These are phyloP conservation scores for Monopterus albus DNA, from an alignment of 2,113 vertebrate species.

Conservation along the genomic window DNA sequence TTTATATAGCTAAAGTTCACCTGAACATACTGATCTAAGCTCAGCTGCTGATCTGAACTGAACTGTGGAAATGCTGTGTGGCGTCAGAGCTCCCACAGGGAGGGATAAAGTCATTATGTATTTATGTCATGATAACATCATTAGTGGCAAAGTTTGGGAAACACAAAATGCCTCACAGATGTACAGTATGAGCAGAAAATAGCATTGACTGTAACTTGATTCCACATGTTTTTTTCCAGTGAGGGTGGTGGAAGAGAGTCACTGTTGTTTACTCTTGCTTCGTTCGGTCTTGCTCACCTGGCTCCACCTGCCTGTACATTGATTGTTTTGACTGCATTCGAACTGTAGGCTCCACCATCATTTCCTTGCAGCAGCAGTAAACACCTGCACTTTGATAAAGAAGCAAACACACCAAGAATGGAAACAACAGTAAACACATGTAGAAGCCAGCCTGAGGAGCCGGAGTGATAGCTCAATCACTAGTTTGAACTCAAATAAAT, in stretches of 20 bases:
- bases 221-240: neutral
- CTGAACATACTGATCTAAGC: too few relatives aligned
- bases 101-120: neutral
- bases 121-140: neutral
- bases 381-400: slow-evolving; percentile 1
- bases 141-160: too few relatives aligned
- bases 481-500: too few relatives aligned
- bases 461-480: too few relatives aligned
- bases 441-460: too few relatives aligned
- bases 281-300: neutral
- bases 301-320: neutral
- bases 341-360: neutral
- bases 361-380: neutral
- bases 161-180: neutral
- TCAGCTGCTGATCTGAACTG: too few relatives aligned
- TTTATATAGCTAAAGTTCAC: too few relatives aligned
- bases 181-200: slow-evolving; percentile 1
- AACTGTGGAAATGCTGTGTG: too few relatives aligned
- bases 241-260: neutral
- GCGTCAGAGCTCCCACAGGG: neutral
- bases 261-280: neutral
- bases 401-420: neutral
- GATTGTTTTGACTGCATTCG: too few relatives aligned
- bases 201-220: neutral
- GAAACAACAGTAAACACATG: neutral